Evolutionary conservation across 2,888 invertebrate species (phyloP), one percentile per base, ranked within the genome.

Genomic region (Glaucopsyche alexis): DNA sequence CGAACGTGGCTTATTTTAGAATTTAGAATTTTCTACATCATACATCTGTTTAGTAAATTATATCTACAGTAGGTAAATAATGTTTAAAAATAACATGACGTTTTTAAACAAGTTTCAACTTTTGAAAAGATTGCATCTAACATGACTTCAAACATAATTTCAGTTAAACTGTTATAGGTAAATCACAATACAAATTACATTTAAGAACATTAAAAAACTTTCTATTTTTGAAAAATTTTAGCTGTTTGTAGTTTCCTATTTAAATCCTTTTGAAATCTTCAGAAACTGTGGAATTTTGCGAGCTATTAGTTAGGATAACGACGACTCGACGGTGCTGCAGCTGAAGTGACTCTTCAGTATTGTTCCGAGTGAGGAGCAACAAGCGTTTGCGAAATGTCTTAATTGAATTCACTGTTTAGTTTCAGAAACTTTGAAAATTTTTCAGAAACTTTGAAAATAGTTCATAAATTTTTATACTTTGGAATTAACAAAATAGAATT

Each of bases 251-350:
- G 42, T 42, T 8, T 42, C 7, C 7, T 7, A 42, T 42, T 55
- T 4, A 19, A 19, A 19, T 55, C 9, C 5, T 55, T 55, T 71
- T 50, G 7, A 71, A 71, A 40, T 71, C 52, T 52, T 52, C 50
- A 71, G 71, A 52, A 71, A 52, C 40, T 52, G 71, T 40, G 38
- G 50, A 29, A 29, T 29, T 29, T 70, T 19, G 50, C 71, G 52
- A 40, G 50, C 71, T 38, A 71, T 71, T 71, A 71, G 71, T 71
- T 52, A 50, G 52, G 52, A 55, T 71, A 71, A 71, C 71, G 38
- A 42, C 50, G 38, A 42, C 50, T 52, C 40, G 71, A 16, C 38
- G 42, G 40, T 13, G 71, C 38, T 40, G 52, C 40, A 71, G 40
- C 42, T 52, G 55, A 71, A 71, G 71, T 71, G 71, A 50, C 50